Evolutionary conservation across 2,113 vertebrate genomes (phyloP), one percentile per base, ranked within the genome.

Genomic region (Cyprinus carpio): DNA sequence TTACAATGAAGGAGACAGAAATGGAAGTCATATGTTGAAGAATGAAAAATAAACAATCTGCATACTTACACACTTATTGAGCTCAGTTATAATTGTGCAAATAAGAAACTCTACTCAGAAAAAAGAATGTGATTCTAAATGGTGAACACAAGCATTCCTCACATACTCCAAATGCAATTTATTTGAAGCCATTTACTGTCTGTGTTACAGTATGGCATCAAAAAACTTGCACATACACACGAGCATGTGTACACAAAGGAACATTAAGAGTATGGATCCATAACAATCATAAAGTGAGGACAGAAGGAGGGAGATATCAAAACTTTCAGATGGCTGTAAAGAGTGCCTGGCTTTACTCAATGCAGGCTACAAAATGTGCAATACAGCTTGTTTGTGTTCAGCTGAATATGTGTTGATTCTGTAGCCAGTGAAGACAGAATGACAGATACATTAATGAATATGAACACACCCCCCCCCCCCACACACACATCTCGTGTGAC

Each of bases 371-470:
- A 82, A 56, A 56, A 83, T 83, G 18, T 69, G 79, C 62, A 67
- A 27, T 51, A 51, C 60, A 40, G 49, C 65, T n/a, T 56, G 46
- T 72, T 82, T 27, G 81, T 37, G 67, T 58, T 72, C 31, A 72
- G 49, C 20, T 18, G 20, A 11, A 37, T 34, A 74, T 64, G 25
- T 81, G 31, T 75, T 49, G 69, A 43, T 75, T 58, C 67, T 82
- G 51, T 27, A 64, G 18, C n/a, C 34, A 81, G 56, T 60, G 56
- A 58, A 46, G 85, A 79, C 43, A 29, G 31, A 82, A 29, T 83
- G 67, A 58, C 81, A 83, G 65, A 58, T 83, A 40, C 80, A 82
- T 69, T 71, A 71, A 71, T 71, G 80, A 82, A 54, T 49, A 81
- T 71, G 46, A 71, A 83, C 64, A 69, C 16, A 67, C 31, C 64